A percentile compares a stretch with the other conserved stretches of the same genome.
These are phyloP conservation scores for Diploscapter pachys DNA, from an alignment of 1,140 invertebrate species.

Conservation along the genomic window DNA sequence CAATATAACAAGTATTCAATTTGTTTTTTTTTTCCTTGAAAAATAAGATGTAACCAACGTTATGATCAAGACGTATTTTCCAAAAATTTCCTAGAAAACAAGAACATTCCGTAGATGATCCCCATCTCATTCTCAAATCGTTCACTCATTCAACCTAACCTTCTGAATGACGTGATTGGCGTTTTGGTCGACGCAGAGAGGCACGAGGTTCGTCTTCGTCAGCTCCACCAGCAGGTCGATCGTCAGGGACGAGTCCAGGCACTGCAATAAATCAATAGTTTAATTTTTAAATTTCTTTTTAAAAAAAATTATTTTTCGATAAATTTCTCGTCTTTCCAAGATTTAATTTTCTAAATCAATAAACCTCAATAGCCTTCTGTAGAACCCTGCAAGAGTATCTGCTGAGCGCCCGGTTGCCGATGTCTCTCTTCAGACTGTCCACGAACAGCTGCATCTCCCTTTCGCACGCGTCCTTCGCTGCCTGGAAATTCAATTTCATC, in stretches of 20 bases:
- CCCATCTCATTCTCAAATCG: too few species aligned
- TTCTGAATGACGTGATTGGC: slow-evolving; percentile 42
- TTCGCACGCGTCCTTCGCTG: neutral
- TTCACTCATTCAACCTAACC: neutral
- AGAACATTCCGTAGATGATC: too few species aligned
- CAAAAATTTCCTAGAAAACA: too few species aligned
- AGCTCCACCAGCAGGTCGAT: slow-evolving; percentile 19
- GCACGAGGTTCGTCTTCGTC: slow-evolving; percentile 17
- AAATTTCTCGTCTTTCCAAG: too few species aligned
- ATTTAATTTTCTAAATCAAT: neutral
- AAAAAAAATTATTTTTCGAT: too few species aligned
- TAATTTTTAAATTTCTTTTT: too few species aligned
- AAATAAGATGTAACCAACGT: neutral
- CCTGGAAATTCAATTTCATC: slow-evolving; percentile 3
- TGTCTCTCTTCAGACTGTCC: slow-evolving; percentile 12
- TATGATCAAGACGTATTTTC: too few species aligned
- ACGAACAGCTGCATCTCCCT: slow-evolving; percentile 8
- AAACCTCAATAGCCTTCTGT: slow-evolving; percentile 39
- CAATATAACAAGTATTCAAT: neutral
- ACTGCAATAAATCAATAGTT: slow-evolving; percentile 5
- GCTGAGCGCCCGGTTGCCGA: slow-evolving; percentile 17
- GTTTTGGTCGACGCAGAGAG: slow-evolving; percentile 37
- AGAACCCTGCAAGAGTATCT: slow-evolving; percentile 40
- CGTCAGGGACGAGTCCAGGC: slow-evolving; percentile 4
- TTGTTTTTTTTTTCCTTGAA: slow-evolving; percentile 4